Conservation (phyloP, 2,888 invertebrate genomes). For the Graphium colonna region DNA sequence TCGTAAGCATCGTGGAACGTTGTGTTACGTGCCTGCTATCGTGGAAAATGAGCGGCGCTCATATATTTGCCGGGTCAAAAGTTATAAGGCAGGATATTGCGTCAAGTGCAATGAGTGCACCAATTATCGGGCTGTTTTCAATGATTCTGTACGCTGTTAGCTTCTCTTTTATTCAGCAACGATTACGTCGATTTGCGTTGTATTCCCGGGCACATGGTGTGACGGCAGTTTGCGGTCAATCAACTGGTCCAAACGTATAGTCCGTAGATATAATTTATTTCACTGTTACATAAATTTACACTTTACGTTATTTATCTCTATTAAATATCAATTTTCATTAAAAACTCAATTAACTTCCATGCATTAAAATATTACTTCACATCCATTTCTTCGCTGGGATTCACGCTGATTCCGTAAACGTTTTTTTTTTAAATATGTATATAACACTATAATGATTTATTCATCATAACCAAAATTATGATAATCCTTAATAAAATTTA, state of each 20-base stretch:
- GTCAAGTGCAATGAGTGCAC: conserved; percentile 41
- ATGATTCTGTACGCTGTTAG: conserved; percentile 41
- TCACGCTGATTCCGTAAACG: too few species aligned
- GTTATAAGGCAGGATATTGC: conserved; percentile 53
- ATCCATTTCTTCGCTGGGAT: too few species aligned
- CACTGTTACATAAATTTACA: too few species aligned
- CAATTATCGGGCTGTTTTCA: conserved; percentile 52
- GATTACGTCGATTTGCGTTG: conserved; percentile 49
- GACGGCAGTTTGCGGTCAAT: conserved; percentile 40
- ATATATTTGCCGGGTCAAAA: conserved; percentile 27
- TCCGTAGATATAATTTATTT: too few species aligned
- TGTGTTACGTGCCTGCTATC: conserved; percentile 27
- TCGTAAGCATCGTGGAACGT: conserved; percentile 40
- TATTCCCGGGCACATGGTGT: conserved; percentile 45
- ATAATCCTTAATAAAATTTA: too few species aligned
- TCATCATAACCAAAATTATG: too few species aligned
- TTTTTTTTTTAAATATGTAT: too few species aligned
- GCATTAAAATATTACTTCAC: too few species aligned
- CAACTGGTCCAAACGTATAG: conserved; percentile 30
- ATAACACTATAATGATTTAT: too few species aligned
- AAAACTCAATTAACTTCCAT: too few species aligned
- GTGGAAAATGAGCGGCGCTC: conserved; percentile 35
- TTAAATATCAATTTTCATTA: too few species aligned
- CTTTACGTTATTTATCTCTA: too few species aligned
- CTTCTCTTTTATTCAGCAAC: conserved; percentile 49